Conservation (phyloP, 1,140 invertebrate species). For the Lasioglossum albipes region DNA sequence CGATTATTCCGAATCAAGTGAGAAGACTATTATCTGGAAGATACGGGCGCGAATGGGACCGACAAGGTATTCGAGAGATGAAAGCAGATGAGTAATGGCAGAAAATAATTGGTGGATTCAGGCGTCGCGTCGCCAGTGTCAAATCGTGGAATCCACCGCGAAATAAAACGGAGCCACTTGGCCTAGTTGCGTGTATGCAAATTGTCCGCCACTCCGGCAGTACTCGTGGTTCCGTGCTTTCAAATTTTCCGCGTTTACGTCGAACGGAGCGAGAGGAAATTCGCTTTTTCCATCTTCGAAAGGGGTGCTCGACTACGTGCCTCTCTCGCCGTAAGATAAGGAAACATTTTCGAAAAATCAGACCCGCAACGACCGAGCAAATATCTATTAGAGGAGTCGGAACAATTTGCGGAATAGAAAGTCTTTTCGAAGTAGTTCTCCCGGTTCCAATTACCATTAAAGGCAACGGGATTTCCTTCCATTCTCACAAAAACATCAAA, state of each 20-base stretch:
- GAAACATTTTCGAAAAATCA: not conserved
- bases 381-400: not conserved
- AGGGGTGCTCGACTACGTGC: not conserved
- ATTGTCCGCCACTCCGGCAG: not conserved
- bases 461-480: no score
- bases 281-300: slow-evolving; percentile 4
- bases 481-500: no score
- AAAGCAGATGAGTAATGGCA: not conserved
- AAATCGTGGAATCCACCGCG: slow-evolving; percentile 27
- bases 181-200: slow-evolving; percentile 17
- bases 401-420: not conserved
- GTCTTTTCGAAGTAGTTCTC: not conserved
- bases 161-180: slow-evolving; percentile 34
- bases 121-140: slow-evolving; percentile 44
- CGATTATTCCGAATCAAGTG: not conserved
- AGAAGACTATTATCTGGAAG: not conserved
- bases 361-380: not conserved
- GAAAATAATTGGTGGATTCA: slow-evolving; percentile 60
- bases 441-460: no score
- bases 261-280: not conserved
- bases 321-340: not conserved
- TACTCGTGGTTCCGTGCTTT: not conserved
- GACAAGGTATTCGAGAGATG: not conserved
- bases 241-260: not conserved
- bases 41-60: no score